Evolutionary conservation across 2,888 invertebrate species (phyloP).

Genomic region (Lasioglossum figueresi): DNA sequence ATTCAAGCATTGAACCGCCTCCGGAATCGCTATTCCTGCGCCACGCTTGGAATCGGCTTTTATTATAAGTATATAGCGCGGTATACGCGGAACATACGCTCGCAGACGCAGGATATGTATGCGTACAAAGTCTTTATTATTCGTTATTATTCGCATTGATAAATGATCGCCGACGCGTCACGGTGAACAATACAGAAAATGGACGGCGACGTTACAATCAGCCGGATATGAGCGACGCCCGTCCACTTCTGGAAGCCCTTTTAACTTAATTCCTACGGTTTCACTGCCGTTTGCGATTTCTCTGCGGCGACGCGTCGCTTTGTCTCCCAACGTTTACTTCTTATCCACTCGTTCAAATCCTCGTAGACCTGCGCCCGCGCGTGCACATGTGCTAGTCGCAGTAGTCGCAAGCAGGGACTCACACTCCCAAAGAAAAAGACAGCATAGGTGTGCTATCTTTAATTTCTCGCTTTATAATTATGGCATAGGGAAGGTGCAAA

Average conservation of each 20-base stretch:
- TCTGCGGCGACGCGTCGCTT: slow-evolving; percentile 12
- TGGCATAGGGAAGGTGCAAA: too few relatives aligned
- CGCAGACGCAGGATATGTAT: slow-evolving; percentile 23
- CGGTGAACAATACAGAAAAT: slow-evolving; percentile 68
- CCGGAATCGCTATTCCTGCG: slow-evolving; percentile 64
- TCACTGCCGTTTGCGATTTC: slow-evolving; percentile 38
- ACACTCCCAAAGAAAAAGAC: too few relatives aligned
- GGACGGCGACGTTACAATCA: slow-evolving; percentile 66
- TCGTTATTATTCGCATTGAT: slow-evolving; percentile 76
- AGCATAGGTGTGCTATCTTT: too few relatives aligned
- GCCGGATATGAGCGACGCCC: slow-evolving; percentile 69
- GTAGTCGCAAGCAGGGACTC: too few relatives aligned
- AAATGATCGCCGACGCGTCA: slow-evolving; percentile 74
- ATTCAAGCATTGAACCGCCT: slow-evolving; percentile 67
- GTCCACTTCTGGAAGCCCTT: slow-evolving; percentile 33
- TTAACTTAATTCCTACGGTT: slow-evolving; percentile 51
- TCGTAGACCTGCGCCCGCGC: not conserved
- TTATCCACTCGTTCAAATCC: slow-evolving; percentile 32
- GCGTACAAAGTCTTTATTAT: slow-evolving; percentile 56
- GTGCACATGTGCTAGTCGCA: too few relatives aligned
- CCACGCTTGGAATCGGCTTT: slow-evolving; percentile 52
- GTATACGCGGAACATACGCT: slow-evolving; percentile 12
- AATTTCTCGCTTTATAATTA: too few relatives aligned
- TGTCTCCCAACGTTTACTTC: slow-evolving; percentile 29
- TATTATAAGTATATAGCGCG: slow-evolving; percentile 57